phyloP scores from a whole-genome alignment of 2,888 invertebrate species.

The Eupithecia exiguata region DNA sequence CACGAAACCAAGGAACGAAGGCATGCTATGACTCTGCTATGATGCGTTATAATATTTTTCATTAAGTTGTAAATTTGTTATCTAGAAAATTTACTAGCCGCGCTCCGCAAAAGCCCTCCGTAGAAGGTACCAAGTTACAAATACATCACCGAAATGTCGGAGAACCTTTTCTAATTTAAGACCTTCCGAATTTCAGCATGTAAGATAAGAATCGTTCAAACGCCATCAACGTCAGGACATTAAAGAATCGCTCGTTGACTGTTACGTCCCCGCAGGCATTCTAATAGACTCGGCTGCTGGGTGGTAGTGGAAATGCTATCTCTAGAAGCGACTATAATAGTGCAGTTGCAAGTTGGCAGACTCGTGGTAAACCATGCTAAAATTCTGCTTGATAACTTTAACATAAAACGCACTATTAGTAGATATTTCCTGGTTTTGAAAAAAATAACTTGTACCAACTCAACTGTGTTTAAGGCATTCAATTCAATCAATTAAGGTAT shows the following conservation, averaged over 20 bases:
- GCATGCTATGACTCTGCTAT: not conserved
- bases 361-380: not conserved
- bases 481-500: no score
- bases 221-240: slow-evolving; percentile 61
- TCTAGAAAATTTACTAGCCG: not conserved
- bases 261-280: slow-evolving; percentile 74
- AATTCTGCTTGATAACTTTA: not conserved
- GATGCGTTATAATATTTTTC: not conserved
- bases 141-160: slow-evolving; percentile 5
- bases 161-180: slow-evolving; percentile 8
- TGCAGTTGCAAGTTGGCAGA: not conserved
- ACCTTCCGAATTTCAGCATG: slow-evolving; percentile 60
- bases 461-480: no score
- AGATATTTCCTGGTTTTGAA: no score
- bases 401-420: no score
- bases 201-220: slow-evolving; percentile 57
- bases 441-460: no score
- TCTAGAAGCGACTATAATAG: slow-evolving; percentile 30
- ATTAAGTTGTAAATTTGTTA: not conserved
- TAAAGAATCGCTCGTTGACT: slow-evolving; percentile 71
- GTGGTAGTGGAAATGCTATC: slow-evolving; percentile 36
- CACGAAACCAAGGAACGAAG: no score
- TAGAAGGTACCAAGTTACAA: not conserved
- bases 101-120: not conserved
- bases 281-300: slow-evolving; percentile 65